phyloP scores from a whole-genome alignment of 2,113 vertebrate species.

The Todiramphus chloris region DNA sequence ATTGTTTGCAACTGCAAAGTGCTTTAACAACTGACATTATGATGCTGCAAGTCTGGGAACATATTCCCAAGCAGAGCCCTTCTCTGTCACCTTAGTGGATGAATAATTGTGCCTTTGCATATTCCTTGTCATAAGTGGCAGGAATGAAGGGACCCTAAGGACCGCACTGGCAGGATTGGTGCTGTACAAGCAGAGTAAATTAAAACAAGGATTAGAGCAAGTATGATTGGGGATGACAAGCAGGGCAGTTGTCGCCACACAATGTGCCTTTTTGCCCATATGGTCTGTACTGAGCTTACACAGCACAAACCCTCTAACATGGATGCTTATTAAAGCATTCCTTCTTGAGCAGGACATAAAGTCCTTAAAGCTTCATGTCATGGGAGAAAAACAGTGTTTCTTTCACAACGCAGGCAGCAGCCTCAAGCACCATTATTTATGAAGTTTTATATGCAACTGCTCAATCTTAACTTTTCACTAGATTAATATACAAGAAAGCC shows the following conservation, averaged over 20 bases:
- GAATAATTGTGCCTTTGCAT: constrained; percentile 95
- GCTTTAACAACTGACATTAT: constrained; percentile 85
- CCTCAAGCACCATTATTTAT: constrained; percentile 45
- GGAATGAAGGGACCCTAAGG: constrained; percentile 94
- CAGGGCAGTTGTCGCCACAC: constrained; percentile 81
- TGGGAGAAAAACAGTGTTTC: constrained; percentile 44
- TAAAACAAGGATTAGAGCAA: constrained; percentile 93
- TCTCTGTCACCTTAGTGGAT: constrained; percentile 90
- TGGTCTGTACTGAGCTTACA: constrained; percentile 82
- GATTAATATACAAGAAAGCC: not conserved
- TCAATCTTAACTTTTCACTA: not conserved
- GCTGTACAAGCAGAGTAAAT: constrained; percentile 91
- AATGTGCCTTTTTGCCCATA: constrained; percentile 85
- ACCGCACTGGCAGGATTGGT: constrained; percentile 84
- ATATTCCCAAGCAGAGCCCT: constrained; percentile 85
- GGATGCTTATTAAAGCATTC: constrained; percentile 75
- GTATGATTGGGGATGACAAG: constrained; percentile 92
- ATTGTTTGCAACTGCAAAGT: constrained; percentile 87
- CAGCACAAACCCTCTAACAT: constrained; percentile 66
- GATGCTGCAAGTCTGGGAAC: constrained; percentile 79
- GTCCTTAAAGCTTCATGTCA: constrained; percentile 64
- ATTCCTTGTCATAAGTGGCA: constrained; percentile 90
- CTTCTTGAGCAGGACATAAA: constrained; percentile 64
- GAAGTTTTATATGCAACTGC: not conserved
- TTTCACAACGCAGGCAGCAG: constrained; percentile 31